phyloP scores from a whole-genome alignment of 2,113 vertebrate genomes.

The Ranitomeya imitator region DNA sequence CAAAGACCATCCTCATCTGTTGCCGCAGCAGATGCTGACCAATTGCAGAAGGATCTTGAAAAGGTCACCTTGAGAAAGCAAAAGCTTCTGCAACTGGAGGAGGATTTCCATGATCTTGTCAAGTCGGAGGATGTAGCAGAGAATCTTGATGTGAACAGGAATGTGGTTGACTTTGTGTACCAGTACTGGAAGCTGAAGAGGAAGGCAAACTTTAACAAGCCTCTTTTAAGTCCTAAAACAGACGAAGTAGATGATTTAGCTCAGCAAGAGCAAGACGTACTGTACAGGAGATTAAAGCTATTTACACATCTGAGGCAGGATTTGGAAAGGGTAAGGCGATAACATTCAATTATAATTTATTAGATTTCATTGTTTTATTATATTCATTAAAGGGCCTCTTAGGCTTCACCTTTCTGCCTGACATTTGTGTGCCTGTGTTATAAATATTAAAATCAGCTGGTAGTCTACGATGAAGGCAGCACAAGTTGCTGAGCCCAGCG shows the following conservation, averaged over 20 bases:
- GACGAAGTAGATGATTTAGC: slow-evolving; percentile 96
- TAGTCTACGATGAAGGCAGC: too few relatives aligned
- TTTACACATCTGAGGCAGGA: slow-evolving; percentile 97
- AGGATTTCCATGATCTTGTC: slow-evolving; percentile 91
- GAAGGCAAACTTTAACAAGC: slow-evolving; percentile 90
- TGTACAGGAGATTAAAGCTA: slow-evolving; percentile 92
- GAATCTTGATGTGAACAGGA: slow-evolving; percentile 79
- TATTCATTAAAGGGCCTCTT: not conserved
- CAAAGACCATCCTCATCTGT: slow-evolving; percentile 56
- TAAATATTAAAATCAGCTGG: too few relatives aligned
- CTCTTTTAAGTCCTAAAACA: slow-evolving; percentile 86
- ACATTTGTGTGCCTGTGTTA: too few relatives aligned
- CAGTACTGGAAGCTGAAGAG: slow-evolving; percentile 98
- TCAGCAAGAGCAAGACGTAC: slow-evolving; percentile 94
- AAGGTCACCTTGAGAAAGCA: slow-evolving; percentile 92
- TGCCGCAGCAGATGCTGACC: slow-evolving; percentile 65
- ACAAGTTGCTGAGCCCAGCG: too few relatives aligned
- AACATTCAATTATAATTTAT: not conserved
- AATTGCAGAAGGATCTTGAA: slow-evolving; percentile 82
- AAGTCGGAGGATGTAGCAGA: slow-evolving; percentile 87
- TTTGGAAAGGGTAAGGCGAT: slow-evolving; percentile 88
- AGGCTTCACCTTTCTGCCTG: too few relatives aligned
- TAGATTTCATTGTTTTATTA: not conserved
- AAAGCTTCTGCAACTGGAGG: slow-evolving; percentile 93
- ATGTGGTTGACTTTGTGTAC: slow-evolving; percentile 90